Conservation (phyloP, 2,797 vertebrate genomes). For the Austrolebias charrua region DNA sequence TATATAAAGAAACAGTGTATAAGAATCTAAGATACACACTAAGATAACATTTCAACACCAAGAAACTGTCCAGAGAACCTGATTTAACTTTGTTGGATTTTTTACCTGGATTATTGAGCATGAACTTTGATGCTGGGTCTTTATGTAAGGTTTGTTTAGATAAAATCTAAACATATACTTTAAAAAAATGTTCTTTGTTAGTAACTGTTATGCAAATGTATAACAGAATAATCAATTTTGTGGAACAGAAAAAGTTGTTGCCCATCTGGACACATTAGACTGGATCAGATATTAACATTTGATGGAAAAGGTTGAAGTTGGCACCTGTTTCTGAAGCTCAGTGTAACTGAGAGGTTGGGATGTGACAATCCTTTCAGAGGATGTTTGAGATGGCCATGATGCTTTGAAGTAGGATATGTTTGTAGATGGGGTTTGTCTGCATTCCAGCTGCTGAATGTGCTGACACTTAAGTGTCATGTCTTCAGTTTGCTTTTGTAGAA, state of each 20-base stretch:
- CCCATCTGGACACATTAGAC: not conserved
- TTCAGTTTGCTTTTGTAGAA: conserved; percentile 17
- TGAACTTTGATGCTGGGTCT: too few relatives aligned
- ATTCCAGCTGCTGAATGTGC: conserved; percentile 32
- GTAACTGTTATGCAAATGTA: not conserved
- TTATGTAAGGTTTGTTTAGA: too few relatives aligned
- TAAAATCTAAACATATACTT: too few relatives aligned
- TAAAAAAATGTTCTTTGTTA: too few relatives aligned
- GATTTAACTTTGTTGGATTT: too few relatives aligned
- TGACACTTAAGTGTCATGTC: conserved; percentile 25
- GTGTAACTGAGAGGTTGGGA: not conserved
- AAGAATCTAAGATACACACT: too few relatives aligned
- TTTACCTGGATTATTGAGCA: too few relatives aligned
- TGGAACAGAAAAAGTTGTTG: conserved; percentile 5
- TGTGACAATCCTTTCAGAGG: conserved; percentile 3
- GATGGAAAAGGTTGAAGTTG: conserved; percentile 17
- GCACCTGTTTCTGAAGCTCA: too few relatives aligned
- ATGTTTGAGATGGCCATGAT: conserved; percentile 1
- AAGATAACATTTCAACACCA: too few relatives aligned
- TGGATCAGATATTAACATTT: conserved; percentile 17
- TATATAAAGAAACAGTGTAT: too few relatives aligned
- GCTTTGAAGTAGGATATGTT: conserved; percentile 33
- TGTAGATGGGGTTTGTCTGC: not conserved
- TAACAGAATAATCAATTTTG: conserved; percentile 22
- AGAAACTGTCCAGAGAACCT: too few relatives aligned